Percentiles rank a stretch among this genome's conserved stretches.
These are phyloP conservation scores for Anas bernieri DNA, from an alignment of 2,797 vertebrate genomes.

Conservation along the genomic window DNA sequence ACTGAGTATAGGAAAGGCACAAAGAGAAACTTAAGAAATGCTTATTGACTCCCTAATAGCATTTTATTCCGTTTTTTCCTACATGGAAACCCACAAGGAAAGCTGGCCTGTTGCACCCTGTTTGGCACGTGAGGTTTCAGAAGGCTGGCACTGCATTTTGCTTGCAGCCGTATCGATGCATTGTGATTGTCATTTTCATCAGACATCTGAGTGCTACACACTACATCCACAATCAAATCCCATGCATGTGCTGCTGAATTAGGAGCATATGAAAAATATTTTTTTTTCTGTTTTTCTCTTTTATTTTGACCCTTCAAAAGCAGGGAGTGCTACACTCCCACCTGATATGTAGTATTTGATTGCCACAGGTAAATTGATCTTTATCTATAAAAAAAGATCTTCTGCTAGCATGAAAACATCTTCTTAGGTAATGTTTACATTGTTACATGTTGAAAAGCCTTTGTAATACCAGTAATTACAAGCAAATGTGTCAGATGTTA, in stretches of 20 bases:
- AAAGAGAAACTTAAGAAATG: neutral
- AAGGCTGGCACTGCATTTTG: neutral
- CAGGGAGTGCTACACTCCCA: neutral
- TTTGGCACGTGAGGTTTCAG: neutral
- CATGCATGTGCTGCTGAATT: neutral
- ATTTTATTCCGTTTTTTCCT: neutral
- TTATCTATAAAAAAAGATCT: neutral
- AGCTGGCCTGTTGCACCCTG: neutral
- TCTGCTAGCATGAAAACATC: neutral
- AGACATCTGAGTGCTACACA: neutral
- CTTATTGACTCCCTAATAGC: neutral
- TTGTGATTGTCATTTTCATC: rapidly evolving
- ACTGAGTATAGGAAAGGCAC: neutral
- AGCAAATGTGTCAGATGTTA: neutral
- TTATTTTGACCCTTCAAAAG: neutral
- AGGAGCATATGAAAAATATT: neutral
- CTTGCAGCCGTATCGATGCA: neutral
- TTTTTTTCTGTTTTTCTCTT: neutral
- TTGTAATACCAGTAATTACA: neutral
- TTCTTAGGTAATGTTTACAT: neutral
- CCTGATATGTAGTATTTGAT: neutral
- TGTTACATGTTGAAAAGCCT: neutral
- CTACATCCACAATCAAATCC: neutral
- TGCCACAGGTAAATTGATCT: conserved; percentile 8
- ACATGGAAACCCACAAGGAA: neutral